Conservation (phyloP, 2,113 vertebrate species). For the Promerops cafer region DNA sequence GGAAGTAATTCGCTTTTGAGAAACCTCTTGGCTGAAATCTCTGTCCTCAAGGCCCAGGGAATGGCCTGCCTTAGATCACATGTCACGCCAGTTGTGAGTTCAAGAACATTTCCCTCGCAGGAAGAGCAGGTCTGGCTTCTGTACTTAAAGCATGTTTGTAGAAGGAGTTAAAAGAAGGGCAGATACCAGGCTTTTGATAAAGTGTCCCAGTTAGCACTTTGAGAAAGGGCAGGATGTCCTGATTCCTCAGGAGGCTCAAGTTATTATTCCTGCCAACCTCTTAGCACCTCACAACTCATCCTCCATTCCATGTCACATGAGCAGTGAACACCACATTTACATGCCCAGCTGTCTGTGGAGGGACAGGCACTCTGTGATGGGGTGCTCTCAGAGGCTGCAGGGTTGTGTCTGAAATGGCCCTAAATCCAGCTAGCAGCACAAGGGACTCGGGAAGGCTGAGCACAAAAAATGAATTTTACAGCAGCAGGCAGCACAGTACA, state of each 20-base stretch:
- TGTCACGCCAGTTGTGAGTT: neutral
- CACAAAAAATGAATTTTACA: neutral
- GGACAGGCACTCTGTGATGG: neutral
- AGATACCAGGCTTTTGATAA: neutral
- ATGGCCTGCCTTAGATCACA: neutral
- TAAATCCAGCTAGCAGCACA: neutral
- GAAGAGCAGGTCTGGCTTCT: neutral
- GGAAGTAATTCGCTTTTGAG: neutral
- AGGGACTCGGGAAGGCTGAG: neutral
- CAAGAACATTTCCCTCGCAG: neutral
- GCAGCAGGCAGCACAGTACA: neutral
- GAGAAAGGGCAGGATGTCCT: neutral
- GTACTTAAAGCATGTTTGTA: neutral
- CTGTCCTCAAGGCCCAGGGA: neutral
- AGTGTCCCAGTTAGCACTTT: neutral
- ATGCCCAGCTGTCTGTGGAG: neutral
- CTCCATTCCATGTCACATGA: neutral
- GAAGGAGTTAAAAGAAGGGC: neutral
- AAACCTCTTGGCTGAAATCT: neutral
- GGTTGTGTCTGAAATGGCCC: neutral
- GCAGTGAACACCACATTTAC: neutral
- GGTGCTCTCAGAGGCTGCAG: neutral
- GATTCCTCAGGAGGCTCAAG: neutral
- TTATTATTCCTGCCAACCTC: conserved; percentile 5
- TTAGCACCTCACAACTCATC: neutral